Percentiles rank a stretch among this genome's conserved stretches.
phyloP scores from a whole-genome alignment of 2,888 invertebrate species.

The Nemurella pictetii region DNA sequence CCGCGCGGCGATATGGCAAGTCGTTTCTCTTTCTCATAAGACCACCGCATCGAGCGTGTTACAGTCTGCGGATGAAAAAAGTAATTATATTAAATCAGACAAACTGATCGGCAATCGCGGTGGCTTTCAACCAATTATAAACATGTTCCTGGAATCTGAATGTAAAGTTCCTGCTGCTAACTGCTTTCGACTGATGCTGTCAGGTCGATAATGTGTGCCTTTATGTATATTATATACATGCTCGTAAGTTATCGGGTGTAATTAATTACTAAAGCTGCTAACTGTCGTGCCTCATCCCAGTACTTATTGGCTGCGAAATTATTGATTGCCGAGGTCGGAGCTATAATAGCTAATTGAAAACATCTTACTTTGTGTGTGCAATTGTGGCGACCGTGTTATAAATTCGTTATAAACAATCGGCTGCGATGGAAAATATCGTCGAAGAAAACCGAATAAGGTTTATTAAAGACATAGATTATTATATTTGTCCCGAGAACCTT shows the following conservation, averaged over 20 bases:
- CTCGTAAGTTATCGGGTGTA: background rate
- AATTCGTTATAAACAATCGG: background rate
- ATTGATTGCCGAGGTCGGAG: background rate
- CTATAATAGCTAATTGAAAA: background rate
- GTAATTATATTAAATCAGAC: background rate
- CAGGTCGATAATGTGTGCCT: background rate
- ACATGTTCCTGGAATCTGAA: conserved; percentile 7
- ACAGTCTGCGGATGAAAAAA: background rate
- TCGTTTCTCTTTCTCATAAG: background rate
- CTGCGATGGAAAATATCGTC: background rate
- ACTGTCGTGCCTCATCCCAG: background rate
- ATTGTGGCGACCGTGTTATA: background rate
- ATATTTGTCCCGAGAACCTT: background rate
- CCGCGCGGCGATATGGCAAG: no score
- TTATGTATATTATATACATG: no score
- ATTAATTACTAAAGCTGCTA: background rate
- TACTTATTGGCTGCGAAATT: background rate
- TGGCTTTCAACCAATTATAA: conserved; percentile 22
- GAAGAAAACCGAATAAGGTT: background rate
- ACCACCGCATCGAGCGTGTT: background rate
- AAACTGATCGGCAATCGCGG: background rate
- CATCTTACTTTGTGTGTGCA: background rate
- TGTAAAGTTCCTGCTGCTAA: background rate
- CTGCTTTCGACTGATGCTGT: background rate
- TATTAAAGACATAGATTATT: background rate